Conservation (phyloP, 1,140 invertebrate species). For the Brachionus asplanchnoidis region DNA sequence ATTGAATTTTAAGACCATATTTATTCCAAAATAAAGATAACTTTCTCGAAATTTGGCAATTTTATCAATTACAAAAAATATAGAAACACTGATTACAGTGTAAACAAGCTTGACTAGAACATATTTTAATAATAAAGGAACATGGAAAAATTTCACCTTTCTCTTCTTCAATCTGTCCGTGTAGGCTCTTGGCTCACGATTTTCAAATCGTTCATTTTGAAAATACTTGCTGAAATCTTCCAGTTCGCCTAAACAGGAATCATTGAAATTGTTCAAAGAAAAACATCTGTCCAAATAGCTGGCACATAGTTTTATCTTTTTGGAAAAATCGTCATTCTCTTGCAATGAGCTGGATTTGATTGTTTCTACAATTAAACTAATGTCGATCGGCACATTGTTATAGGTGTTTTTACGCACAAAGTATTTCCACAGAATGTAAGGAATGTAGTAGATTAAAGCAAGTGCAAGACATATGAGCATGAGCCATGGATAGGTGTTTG, state of each 20-base stretch:
- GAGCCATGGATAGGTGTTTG: slow-evolving; percentile 62
- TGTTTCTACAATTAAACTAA: background rate
- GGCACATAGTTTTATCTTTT: background rate
- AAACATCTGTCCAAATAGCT: slow-evolving; percentile 34
- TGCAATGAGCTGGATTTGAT: background rate
- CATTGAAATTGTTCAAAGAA: slow-evolving; percentile 37
- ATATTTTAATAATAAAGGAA: slow-evolving; percentile 27
- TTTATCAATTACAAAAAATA: slow-evolving; percentile 59
- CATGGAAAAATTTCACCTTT: background rate
- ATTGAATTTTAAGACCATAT: slow-evolving; percentile 47
- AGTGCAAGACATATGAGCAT: slow-evolving; percentile 60
- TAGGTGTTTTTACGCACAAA: slow-evolving; percentile 15
- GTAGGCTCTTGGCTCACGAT: background rate
- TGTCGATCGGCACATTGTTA: background rate
- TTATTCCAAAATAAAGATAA: slow-evolving; percentile 57
- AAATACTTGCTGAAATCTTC: slow-evolving; percentile 12
- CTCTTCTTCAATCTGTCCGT: background rate
- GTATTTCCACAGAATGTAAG: slow-evolving; percentile 60
- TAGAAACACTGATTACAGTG: background rate
- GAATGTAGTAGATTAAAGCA: slow-evolving; percentile 61
- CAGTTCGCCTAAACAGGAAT: background rate
- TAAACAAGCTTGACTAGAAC: slow-evolving; percentile 19
- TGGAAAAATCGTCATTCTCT: background rate
- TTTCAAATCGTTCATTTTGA: background rate
- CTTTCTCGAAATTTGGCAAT: slow-evolving; percentile 58